These are phyloP conservation scores for Mactra quadrangularis DNA, from an alignment of 1,140 invertebrate genomes.

Conservation along the genomic window DNA sequence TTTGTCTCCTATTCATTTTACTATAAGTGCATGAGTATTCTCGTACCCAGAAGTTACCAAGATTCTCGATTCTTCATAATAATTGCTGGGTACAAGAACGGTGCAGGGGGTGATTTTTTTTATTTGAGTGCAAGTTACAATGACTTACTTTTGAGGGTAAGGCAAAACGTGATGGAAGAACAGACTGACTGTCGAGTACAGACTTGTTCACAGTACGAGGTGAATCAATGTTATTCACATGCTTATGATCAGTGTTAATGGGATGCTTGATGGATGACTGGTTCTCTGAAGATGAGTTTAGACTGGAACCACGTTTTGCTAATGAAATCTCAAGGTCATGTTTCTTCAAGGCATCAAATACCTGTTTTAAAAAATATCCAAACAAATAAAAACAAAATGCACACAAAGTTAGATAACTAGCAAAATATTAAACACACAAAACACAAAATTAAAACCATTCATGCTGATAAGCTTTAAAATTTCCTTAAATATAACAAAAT, in stretches of 20 bases:
- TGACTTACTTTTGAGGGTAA: conserved; percentile 70
- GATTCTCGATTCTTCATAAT: too few species aligned
- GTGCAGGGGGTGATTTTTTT: too few species aligned
- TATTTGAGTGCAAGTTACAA: too few species aligned
- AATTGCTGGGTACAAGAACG: too few species aligned
- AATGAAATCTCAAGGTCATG: conserved; percentile 51
- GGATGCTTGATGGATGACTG: conserved; percentile 46
- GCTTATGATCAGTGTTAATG: conserved; percentile 52
- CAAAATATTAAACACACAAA: neutral
- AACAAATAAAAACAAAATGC: conserved; percentile 29
- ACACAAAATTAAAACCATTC: neutral
- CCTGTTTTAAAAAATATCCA: conserved; percentile 47
- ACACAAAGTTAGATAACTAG: neutral
- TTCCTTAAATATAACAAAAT: neutral
- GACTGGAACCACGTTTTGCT: conserved; percentile 43
- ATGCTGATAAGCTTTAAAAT: neutral
- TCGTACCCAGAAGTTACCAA: too few species aligned
- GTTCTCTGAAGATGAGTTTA: conserved; percentile 14
- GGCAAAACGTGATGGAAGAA: conserved; percentile 66
- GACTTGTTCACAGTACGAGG: conserved; percentile 52
- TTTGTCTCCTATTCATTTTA: too few species aligned
- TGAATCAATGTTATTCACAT: conserved; percentile 50
- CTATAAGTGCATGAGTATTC: too few species aligned
- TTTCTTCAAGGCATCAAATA: conserved; percentile 30
- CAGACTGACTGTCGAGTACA: conserved; percentile 59